Evolutionary conservation across 35 echinoderm and acorn worm species (phyloP).

Genomic region (Lytechinus pictus): DNA sequence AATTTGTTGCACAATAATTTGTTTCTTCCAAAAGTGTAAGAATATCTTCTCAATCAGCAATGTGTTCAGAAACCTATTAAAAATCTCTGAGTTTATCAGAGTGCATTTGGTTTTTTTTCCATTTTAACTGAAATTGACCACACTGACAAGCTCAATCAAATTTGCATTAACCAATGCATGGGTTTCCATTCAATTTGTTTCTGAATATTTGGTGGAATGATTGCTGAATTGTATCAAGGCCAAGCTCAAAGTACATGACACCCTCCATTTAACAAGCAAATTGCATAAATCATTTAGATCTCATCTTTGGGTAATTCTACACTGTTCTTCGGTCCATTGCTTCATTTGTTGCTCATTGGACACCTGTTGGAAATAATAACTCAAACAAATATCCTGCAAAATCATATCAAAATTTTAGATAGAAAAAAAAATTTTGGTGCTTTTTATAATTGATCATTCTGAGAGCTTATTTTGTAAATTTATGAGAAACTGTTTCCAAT

Average conservation of each 20-base stretch:
- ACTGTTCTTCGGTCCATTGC: neutral
- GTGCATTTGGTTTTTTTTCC: neutral
- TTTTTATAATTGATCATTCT: neutral
- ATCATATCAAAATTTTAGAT: neutral
- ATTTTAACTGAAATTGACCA: neutral
- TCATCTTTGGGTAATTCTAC: neutral
- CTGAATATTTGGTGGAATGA: neutral
- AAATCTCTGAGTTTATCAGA: neutral
- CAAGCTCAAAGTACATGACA: neutral
- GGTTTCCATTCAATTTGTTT: neutral
- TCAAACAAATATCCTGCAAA: neutral
- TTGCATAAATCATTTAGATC: neutral
- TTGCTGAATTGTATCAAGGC: neutral
- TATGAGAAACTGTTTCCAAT: neutral
- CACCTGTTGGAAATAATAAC: neutral
- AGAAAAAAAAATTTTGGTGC: neutral
- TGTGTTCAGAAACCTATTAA: neutral
- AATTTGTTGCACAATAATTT: neutral
- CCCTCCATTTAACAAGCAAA: neutral
- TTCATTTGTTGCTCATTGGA: neutral
- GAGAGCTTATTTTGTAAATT: neutral
- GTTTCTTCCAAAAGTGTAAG: too few species aligned
- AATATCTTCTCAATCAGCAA: neutral
- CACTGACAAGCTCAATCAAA: neutral
- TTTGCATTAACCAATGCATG: constrained; percentile 12